Base-by-base conservation (phyloP, 2,797 vertebrate species). In the Momotus momota region DNA sequence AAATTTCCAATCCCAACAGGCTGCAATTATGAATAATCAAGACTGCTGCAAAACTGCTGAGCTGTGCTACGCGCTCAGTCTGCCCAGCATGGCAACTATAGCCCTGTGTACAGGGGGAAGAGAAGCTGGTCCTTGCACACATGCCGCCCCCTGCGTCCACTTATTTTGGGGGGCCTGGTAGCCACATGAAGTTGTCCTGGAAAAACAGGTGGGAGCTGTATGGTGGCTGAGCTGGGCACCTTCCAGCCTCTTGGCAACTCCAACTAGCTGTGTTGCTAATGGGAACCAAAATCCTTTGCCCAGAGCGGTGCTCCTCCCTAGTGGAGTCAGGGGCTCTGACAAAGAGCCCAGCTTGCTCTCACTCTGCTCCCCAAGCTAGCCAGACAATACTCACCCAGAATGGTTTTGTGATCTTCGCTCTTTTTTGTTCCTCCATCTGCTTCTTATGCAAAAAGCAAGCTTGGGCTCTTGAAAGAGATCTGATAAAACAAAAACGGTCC, bases 21-120 rank as follows among this genome's bases (percentile, higher is more conserved):
- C 74, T 84, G 41, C 78, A 94, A 93, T 95, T 95, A 83, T n/a
- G 81, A 88, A 38, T 27, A 73, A 67, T 64, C 3, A 52, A 81
- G 71, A 65, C 57, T 81, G 58, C 83, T 93, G 82, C 77, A 77
- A 93, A 94, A 80, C 82, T 96, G 96, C 92, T 93, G 92, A 94
- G 85, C 92, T 91, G 52, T 87, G 69, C 61, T 86, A 19, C 1
- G 12, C 16, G 1, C 29, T 67, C 65, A 2, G 15, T 43, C 31
- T 71, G 48, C 83, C 33, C 23, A 31, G 71, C 64, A 60, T 1
- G 52, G 78, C 74, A 82, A 52, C 51, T 82, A 14, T 77, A 90
- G 80, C 52, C 54, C 48, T 11, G 14, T 1, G 18, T 61, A 52
- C 48, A 5, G 12, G 10, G 64, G 74, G 25, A 52, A 41, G 78